These are phyloP conservation scores for Pandemis corylana DNA, from an alignment of 2,888 invertebrate genomes.

Conservation along the genomic window DNA sequence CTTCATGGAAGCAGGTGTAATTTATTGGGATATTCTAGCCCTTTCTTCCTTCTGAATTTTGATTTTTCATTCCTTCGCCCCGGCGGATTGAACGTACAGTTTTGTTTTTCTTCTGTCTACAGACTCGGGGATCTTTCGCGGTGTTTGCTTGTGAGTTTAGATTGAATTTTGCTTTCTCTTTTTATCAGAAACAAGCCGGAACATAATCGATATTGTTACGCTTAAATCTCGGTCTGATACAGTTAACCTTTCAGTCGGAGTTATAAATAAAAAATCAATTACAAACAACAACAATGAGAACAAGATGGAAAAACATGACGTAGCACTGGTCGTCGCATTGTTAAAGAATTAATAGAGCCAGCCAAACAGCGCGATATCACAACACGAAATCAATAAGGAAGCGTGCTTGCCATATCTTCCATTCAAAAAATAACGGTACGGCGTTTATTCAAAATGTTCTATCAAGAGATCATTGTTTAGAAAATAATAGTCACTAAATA, in stretches of 20 bases:
- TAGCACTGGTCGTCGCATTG: constrained; percentile 65
- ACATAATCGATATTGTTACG: constrained; percentile 39
- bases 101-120: constrained; percentile 82
- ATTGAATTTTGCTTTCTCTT: constrained; percentile 71
- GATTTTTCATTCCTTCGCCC: constrained; percentile 68
- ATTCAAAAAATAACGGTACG: constrained; percentile 70
- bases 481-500: background rate
- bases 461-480: background rate
- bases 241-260: constrained; percentile 62
- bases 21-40: constrained; percentile 70
- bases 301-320: constrained; percentile 69
- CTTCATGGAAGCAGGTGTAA: constrained; percentile 79
- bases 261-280: constrained; percentile 73
- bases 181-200: constrained; percentile 48
- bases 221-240: constrained; percentile 38
- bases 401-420: constrained; percentile 61
- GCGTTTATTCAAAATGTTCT: constrained; percentile 47
- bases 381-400: constrained; percentile 75
- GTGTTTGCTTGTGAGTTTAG: constrained; percentile 76
- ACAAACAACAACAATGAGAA: constrained; percentile 70
- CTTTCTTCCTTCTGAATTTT: constrained; percentile 64
- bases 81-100: constrained; percentile 71
- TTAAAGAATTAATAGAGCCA: constrained; percentile 73
- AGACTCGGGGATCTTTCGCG: constrained; percentile 69
- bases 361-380: constrained; percentile 72